Evolutionary conservation across 2,888 invertebrate genomes (phyloP).

Genomic region (Aphodius granarius): DNA sequence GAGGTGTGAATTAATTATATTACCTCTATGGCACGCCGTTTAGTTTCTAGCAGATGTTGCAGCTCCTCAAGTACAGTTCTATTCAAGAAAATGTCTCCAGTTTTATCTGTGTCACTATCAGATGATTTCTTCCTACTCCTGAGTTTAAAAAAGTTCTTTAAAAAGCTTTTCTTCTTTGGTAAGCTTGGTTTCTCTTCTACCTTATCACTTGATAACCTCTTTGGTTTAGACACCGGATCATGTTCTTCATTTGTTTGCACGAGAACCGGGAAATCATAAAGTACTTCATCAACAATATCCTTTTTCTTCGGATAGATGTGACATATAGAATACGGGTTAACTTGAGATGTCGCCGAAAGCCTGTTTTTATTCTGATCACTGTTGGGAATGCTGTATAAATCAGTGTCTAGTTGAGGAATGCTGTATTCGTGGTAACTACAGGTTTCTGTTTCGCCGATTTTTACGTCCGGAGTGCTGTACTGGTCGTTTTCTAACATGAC

Average conservation of each 20-base stretch:
- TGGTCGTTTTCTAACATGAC: constrained; percentile 22
- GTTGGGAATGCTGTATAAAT: constrained; percentile 25
- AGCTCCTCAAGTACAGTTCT: constrained; percentile 42
- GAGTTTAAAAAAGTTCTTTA: constrained; percentile 25
- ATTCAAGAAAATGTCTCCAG: constrained; percentile 26
- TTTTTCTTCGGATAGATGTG: constrained; percentile 19
- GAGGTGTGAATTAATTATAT: no score
- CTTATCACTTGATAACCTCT: background rate
- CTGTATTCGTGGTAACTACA: constrained; percentile 28
- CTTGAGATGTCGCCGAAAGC: background rate
- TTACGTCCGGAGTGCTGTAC: constrained; percentile 20
- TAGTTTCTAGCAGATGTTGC: constrained; percentile 42
- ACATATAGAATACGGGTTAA: constrained; percentile 25
- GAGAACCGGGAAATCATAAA: background rate
- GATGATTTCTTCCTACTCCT: constrained; percentile 4
- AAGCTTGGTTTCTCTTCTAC: constrained; percentile 5
- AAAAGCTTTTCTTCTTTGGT: constrained; percentile 27
- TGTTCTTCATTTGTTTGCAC: background rate
- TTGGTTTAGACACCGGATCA: background rate
- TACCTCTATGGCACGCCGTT: constrained; percentile 40
- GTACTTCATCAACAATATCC: background rate
- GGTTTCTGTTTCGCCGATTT: constrained; percentile 15
- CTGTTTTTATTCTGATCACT: constrained; percentile 29
- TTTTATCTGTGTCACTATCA: background rate
- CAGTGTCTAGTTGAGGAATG: constrained; percentile 17